phyloP scores from a whole-genome alignment of 2,888 invertebrate species.

The Drepanosiphum platanoidis region DNA sequence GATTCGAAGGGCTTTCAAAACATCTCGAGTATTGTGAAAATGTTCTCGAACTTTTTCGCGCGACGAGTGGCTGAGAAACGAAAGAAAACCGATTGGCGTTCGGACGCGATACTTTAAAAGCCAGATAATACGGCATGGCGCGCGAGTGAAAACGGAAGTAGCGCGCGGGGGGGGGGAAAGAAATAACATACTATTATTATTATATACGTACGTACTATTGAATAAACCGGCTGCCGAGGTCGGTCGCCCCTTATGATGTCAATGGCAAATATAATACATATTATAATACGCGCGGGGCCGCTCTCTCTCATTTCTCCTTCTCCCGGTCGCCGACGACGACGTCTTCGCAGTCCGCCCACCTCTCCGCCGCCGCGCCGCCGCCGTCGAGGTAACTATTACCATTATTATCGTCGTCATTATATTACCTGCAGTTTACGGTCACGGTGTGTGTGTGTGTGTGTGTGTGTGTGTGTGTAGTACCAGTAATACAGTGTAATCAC shows the following conservation, averaged over 20 bases:
- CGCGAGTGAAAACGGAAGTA: slow-evolving; percentile 37
- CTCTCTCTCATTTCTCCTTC: neutral
- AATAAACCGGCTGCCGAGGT: neutral
- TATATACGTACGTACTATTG: neutral
- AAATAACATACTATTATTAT: neutral
- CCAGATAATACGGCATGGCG: too few species aligned
- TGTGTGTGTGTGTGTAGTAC: too few species aligned
- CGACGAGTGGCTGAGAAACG: too few species aligned
- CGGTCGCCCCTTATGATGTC: slow-evolving; percentile 26
- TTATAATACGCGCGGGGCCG: neutral
- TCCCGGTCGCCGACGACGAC: neutral
- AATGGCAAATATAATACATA: neutral
- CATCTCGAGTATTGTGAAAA: too few species aligned
- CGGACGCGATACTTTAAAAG: too few species aligned
- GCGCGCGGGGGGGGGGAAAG: neutral
- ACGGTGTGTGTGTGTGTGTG: neutral
- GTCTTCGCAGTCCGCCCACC: neutral
- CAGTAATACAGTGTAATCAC: neutral
- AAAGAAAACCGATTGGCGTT: too few species aligned
- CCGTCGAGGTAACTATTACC: neutral
- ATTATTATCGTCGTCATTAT: neutral
- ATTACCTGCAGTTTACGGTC: neutral
- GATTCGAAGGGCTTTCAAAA: too few species aligned
- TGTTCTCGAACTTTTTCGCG: too few species aligned
- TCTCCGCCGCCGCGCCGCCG: too few species aligned